Conservation (phyloP, 2,888 invertebrate genomes). For the Limnephilus rhombicus region DNA sequence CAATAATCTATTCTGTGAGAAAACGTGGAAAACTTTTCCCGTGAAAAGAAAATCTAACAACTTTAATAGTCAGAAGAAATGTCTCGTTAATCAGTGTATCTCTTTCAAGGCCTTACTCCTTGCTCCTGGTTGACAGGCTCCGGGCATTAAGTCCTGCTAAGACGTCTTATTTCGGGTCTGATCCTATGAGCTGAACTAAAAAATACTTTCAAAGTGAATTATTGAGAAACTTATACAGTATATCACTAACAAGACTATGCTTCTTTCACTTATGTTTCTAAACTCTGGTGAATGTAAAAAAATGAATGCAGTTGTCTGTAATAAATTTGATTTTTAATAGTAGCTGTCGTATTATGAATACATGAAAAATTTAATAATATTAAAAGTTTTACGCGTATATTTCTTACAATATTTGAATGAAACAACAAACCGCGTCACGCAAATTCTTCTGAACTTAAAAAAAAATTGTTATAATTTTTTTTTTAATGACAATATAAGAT, state of each 20-base stretch:
- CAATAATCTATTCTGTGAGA: background rate
- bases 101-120: conserved; percentile 32
- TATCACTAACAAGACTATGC: background rate
- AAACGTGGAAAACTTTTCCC: background rate
- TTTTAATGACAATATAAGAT: too few species aligned
- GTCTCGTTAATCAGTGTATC: conserved; percentile 36
- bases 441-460: too few species aligned
- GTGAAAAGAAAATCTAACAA: conserved; percentile 20
- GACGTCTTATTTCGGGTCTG: conserved; percentile 8
- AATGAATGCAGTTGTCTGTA: too few species aligned
- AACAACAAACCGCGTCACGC: too few species aligned
- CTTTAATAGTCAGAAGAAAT: conserved; percentile 9
- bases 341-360: too few species aligned
- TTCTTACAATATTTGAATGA: too few species aligned
- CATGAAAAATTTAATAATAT: too few species aligned
- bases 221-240: background rate
- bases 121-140: conserved; percentile 25
- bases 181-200: background rate
- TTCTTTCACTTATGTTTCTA: background rate
- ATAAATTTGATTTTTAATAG: too few species aligned
- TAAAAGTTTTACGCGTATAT: too few species aligned
- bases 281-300: too few species aligned
- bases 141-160: conserved; percentile 28
- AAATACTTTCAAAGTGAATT: background rate
- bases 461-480: too few species aligned